Evolutionary conservation across 2,888 invertebrate genomes (phyloP), one percentile per base, ranked within the genome.

Genomic region (Didymodactylos carnosus): DNA sequence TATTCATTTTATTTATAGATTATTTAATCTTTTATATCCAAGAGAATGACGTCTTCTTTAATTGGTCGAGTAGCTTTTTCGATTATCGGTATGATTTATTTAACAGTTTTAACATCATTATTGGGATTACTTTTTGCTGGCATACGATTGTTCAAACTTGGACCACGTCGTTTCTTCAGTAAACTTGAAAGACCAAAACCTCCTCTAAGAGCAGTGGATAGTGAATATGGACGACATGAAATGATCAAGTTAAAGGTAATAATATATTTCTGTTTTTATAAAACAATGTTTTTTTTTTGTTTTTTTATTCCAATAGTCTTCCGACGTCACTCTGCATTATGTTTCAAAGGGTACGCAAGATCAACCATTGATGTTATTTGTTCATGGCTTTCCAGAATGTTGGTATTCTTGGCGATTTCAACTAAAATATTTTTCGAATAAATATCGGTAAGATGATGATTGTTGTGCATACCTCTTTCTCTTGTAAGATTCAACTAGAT

Each of bases 331-430:
- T 0, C 35, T 62, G 19, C 62, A 62, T 62, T 62, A 62, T 62
- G 62, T 62, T 25, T 49, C 43, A 53, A 43, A 27, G 25, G 40
- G 41, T 69, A 39, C 71, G n/a, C 35, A 29, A 14, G 71, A 62
- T 62, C 62, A 62, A 62, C 62, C 62, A n/a, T 35, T 89, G 74
- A 87, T 90, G 86, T 76, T 90, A 62, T 87, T 89, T 78, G 77
- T 90, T 0, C 89, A 90, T 79, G 90, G 90, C 16, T 90, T 88
- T 78, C 89, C 89, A 0, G 89, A 89, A 79, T 89, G 89, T 79
- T 90, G 89, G 89, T 90, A 88, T 80, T 88, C 88, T 0, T 90
- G 89, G 89, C 83, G 89, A 73, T 85, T 88, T 80, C 89, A 90
- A 81, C 83, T 90, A 13, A 82, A 85, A 40, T 86, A 88, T 76